These are phyloP conservation scores for Meloidogyne floridensis DNA, from an alignment of 1,140 invertebrate species.

Conservation along the genomic window DNA sequence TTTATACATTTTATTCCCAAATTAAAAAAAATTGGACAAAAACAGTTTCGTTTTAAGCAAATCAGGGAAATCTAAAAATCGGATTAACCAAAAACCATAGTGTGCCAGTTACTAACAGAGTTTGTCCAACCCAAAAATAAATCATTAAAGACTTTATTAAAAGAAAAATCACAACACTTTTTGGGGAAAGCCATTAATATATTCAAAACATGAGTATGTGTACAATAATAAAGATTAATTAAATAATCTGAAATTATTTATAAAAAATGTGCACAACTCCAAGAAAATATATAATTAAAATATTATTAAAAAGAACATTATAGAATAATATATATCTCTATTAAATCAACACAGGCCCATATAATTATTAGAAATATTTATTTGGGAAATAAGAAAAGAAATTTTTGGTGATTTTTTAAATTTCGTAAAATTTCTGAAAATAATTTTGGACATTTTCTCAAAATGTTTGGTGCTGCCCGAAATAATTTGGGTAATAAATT, in stretches of 20 bases:
- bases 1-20: background rate
- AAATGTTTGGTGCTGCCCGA: background rate
- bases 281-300: no score
- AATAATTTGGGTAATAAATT: background rate
- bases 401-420: no score
- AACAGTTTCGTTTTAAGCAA: no score
- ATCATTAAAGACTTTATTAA: background rate
- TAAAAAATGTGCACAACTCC: no score
- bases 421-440: no score
- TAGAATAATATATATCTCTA: background rate
- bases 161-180: slow-evolving; percentile 1
- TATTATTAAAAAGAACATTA: no score
- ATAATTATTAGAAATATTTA: background rate
- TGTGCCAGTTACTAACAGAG: no score
- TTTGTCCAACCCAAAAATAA: background rate
- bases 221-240: background rate
- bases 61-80: no score
- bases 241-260: no score
- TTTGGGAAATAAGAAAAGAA: background rate
- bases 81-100: no score
- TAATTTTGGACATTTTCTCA: no score
- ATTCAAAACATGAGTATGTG: background rate
- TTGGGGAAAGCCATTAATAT: background rate
- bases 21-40: background rate
- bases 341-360: no score